Percentiles rank a stretch among this genome's conserved stretches.
phyloP scores from a whole-genome alignment of 2,888 invertebrate genomes.

The Platycheirus rosarum region DNA sequence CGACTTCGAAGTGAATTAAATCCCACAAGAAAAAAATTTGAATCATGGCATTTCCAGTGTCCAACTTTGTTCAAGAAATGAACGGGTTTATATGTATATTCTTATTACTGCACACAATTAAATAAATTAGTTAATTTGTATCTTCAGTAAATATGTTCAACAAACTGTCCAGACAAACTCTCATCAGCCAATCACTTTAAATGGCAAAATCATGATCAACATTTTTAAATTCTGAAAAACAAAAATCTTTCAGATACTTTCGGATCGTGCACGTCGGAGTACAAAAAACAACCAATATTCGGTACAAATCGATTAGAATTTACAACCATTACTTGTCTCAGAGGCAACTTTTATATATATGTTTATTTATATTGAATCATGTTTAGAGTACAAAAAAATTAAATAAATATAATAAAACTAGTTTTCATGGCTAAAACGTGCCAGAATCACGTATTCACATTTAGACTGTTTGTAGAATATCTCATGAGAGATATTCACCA shows the following conservation, averaged over 20 bases:
- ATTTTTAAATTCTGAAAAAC: not conserved
- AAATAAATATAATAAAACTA: conserved; percentile 3
- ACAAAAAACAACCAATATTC: not conserved
- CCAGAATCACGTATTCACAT: conserved; percentile 26
- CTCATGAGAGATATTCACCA: not conserved
- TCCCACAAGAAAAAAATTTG: too few relatives aligned
- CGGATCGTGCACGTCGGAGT: not conserved
- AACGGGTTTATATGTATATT: too few relatives aligned
- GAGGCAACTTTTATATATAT: not conserved
- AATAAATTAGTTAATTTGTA: too few relatives aligned
- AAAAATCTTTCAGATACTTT: not conserved
- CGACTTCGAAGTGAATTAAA: too few relatives aligned
- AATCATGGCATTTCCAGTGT: too few relatives aligned
- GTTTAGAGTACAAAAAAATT: not conserved
- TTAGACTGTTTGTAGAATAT: conserved; percentile 7
- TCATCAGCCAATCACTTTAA: not conserved
- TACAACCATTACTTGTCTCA: not conserved
- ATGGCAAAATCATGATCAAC: not conserved
- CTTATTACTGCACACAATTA: too few relatives aligned
- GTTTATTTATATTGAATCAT: not conserved
- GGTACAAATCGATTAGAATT: not conserved
- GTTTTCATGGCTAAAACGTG: conserved; percentile 31
- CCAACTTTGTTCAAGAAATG: too few relatives aligned
- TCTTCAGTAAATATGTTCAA: too few relatives aligned
- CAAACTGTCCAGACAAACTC: too few relatives aligned